Evolutionary conservation across 2,113 vertebrate genomes (phyloP).

Genomic region (Chrysemys picta): DNA sequence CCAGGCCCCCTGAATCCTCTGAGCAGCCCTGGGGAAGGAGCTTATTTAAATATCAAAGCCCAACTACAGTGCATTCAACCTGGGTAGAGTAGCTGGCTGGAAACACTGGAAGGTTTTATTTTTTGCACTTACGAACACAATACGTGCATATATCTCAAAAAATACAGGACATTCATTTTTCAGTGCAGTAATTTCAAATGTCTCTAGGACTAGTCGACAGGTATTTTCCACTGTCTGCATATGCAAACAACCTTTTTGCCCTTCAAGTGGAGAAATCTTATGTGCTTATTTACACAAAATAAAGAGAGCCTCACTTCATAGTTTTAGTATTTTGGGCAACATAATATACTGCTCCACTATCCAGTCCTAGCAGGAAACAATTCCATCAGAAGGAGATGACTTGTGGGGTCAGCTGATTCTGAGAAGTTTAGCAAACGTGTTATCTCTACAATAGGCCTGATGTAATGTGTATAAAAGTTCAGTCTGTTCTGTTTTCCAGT

Average conservation of each 20-base stretch:
- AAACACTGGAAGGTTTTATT: background rate
- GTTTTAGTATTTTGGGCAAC: conserved; percentile 76
- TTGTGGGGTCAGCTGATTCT: conserved; percentile 53
- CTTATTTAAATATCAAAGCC: background rate
- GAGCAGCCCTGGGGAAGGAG: no score
- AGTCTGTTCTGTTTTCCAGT: conserved; percentile 36
- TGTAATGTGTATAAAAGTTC: conserved; percentile 78
- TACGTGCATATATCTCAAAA: background rate
- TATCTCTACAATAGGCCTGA: conserved; percentile 73
- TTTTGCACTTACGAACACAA: background rate
- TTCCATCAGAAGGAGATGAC: conserved; percentile 57
- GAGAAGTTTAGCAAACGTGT: conserved; percentile 82
- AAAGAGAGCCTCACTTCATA: conserved; percentile 52
- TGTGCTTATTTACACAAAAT: conserved; percentile 85
- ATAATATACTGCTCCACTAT: conserved; percentile 47
- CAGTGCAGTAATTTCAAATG: background rate
- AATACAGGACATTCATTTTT: background rate
- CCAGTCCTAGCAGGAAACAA: conserved; percentile 78
- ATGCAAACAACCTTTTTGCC: conserved; percentile 67
- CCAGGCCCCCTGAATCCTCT: no score
- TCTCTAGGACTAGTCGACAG: background rate
- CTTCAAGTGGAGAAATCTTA: conserved; percentile 55
- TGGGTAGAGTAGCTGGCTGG: background rate
- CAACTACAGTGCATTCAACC: background rate
- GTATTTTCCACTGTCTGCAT: conserved; percentile 53